Percentiles rank a stretch among this genome's conserved stretches.
These are phyloP conservation scores for Lochmaea crataegi DNA, from an alignment of 2,888 invertebrate genomes.

Conservation along the genomic window DNA sequence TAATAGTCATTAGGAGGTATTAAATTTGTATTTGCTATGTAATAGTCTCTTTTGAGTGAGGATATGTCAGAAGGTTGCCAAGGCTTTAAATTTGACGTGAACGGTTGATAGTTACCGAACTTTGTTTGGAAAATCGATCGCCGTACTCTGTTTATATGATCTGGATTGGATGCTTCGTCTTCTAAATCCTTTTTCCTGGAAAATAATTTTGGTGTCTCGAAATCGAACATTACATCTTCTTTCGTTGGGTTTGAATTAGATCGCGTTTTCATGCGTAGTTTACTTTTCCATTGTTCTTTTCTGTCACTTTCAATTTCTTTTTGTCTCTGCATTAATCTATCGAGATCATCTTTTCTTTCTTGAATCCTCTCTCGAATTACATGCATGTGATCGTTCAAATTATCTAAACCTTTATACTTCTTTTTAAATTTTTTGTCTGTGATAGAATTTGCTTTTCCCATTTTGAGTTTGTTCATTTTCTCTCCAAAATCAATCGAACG, in stretches of 20 bases:
- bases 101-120: conserved; percentile 48
- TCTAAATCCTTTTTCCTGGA: neutral
- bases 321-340: conserved; percentile 23
- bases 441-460: neutral
- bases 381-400: conserved; percentile 18
- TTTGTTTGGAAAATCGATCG: conserved; percentile 40
- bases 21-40: conserved; percentile 23
- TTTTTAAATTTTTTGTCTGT: conserved; percentile 3
- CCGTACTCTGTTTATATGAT: conserved; percentile 21
- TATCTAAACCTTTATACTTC: conserved; percentile 7
- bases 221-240: neutral
- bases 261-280: conserved; percentile 2
- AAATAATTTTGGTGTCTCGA: neutral
- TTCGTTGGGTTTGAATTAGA: neutral
- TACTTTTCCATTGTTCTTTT: conserved; percentile 17
- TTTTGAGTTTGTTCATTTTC: neutral
- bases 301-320: conserved; percentile 8
- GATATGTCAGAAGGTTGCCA: conserved; percentile 53
- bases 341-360: conserved; percentile 28
- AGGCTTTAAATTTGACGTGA: conserved; percentile 43
- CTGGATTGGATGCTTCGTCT: neutral
- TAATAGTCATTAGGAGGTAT: conserved; percentile 36
- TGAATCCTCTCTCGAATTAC: conserved; percentile 19
- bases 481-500: too few relatives aligned
- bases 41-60: conserved; percentile 38